Evolutionary conservation across 2,797 vertebrate genomes (phyloP).

Genomic region (Gymnoscopelus microlampas): DNA sequence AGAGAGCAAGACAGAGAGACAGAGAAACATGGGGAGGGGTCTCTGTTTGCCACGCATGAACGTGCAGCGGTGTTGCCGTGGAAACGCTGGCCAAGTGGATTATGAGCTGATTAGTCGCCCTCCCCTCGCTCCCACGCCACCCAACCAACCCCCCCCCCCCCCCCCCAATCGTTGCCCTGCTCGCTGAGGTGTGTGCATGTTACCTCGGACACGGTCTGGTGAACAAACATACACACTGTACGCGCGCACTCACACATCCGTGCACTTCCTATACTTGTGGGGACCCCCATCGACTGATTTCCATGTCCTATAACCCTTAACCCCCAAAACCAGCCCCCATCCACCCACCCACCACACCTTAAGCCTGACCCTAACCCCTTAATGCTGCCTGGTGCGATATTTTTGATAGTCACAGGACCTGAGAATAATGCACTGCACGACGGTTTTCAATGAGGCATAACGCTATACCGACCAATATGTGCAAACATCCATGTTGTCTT

Average conservation of each 20-base stretch:
- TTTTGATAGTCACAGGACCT: too few species aligned
- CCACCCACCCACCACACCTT: too few species aligned
- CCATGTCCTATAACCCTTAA: too few species aligned
- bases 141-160: conserved; percentile 28
- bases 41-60: conserved; percentile 74
- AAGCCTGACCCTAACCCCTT: too few species aligned
- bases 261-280: neutral
- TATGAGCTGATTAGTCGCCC: conserved; percentile 77
- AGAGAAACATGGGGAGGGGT: conserved; percentile 48
- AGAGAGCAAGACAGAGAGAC: conserved; percentile 28
- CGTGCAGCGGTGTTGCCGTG: conserved; percentile 73
- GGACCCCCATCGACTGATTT: too few species aligned
- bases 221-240: conserved; percentile 39
- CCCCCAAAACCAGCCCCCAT: too few species aligned
- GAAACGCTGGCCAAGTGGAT: conserved; percentile 73
- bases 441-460: too few species aligned
- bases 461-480: too few species aligned
- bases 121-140: conserved; percentile 47
- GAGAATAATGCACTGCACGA: too few species aligned
- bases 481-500: too few species aligned
- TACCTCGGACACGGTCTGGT: conserved; percentile 67
- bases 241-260: conserved; percentile 5
- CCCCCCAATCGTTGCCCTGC: conserved; percentile 1
- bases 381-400: too few species aligned
- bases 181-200: conserved; percentile 59